Conservation (phyloP, 2,113 vertebrate species). For the Amblyornis subalaris region DNA sequence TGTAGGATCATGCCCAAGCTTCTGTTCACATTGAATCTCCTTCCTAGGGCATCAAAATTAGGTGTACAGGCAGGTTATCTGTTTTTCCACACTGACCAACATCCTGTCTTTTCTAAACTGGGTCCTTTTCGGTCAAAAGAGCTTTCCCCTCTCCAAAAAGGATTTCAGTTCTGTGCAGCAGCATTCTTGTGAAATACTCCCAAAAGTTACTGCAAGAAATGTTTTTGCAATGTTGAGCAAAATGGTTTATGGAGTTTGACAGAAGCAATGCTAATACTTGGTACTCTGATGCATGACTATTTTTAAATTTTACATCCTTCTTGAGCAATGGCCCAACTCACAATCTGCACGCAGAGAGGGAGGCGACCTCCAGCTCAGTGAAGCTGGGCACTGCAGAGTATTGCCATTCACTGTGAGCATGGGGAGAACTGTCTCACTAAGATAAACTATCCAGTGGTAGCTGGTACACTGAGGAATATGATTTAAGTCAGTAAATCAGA, state of each 20-base stretch:
- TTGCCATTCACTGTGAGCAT: neutral
- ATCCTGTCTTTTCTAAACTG: constrained; percentile 11
- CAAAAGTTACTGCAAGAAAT: constrained; percentile 22
- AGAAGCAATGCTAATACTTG: neutral
- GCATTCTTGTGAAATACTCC: constrained; percentile 28
- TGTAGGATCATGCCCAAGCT: constrained; percentile 78
- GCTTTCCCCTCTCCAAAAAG: neutral
- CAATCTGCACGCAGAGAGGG: neutral
- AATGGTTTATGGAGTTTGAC: neutral
- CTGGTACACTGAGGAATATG: neutral
- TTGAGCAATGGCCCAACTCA: neutral
- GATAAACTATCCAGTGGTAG: neutral
- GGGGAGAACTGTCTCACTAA: neutral
- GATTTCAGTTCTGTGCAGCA: constrained; percentile 24
- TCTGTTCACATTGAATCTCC: constrained; percentile 78
- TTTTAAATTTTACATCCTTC: neutral
- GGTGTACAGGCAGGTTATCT: constrained; percentile 14
- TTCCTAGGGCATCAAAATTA: constrained; percentile 70
- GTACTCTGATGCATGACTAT: neutral
- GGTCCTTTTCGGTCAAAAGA: neutral
- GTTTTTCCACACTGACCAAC: constrained; percentile 25
- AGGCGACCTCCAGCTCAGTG: neutral
- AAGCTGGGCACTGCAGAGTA: neutral
- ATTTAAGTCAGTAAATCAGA: neutral
- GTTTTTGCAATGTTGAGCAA: constrained; percentile 6